Percentiles rank a stretch among this genome's conserved stretches.
These are phyloP conservation scores for Dione juno DNA, from an alignment of 2,888 invertebrate genomes.

Conservation along the genomic window DNA sequence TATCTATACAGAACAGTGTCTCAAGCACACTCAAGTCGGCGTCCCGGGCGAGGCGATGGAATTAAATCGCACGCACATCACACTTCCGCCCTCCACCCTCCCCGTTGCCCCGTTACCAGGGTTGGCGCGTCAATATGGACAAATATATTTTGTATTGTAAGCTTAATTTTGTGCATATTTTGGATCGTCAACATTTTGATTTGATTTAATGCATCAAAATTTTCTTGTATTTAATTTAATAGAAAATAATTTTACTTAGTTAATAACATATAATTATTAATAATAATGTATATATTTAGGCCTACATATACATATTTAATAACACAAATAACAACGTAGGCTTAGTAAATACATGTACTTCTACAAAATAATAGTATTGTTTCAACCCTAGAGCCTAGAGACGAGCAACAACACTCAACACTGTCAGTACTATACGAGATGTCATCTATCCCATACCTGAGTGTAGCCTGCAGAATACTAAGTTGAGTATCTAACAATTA, in stretches of 20 bases:
- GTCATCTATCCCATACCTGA: conserved; percentile 25
- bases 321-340: no score
- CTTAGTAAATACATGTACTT: no score
- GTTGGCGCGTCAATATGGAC: conserved; percentile 25
- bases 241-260: no score
- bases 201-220: no score
- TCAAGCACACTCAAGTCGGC: conserved; percentile 56
- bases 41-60: conserved; percentile 78
- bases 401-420: conserved; percentile 26
- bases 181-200: not conserved
- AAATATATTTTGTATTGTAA: not conserved
- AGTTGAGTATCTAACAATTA: conserved; percentile 24
- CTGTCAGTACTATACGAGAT: conserved; percentile 24
- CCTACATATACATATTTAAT: no score
- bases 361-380: not conserved
- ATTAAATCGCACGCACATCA: conserved; percentile 81
- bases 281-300: no score
- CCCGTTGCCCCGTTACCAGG: conserved; percentile 48
- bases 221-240: no score
- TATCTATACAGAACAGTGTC: conserved; percentile 42
- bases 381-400: conserved; percentile 24
- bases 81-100: conserved; percentile 67
- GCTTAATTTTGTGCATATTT: not conserved
- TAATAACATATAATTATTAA: no score
- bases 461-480: conserved; percentile 20